These are phyloP conservation scores for Python bivittatus DNA, from an alignment of 2,113 vertebrate species.

Conservation along the genomic window DNA sequence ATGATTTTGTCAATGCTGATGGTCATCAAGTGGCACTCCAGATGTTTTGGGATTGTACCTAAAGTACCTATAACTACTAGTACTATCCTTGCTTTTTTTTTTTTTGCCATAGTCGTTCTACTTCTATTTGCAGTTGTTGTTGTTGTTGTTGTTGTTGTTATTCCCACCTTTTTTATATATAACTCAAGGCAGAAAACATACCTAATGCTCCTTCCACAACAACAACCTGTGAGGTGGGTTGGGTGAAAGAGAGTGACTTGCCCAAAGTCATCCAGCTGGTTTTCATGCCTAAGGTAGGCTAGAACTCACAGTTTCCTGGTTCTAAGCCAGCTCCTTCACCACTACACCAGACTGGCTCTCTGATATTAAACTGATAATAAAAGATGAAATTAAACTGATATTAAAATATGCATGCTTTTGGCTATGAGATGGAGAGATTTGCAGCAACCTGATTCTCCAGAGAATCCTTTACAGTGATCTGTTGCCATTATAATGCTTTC, in stretches of 20 bases:
- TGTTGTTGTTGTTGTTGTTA: too few species aligned
- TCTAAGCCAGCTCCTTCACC: neutral
- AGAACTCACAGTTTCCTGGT: neutral
- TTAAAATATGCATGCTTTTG: neutral
- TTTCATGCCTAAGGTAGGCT: neutral
- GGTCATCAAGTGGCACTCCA: too few species aligned
- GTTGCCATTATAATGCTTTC: neutral
- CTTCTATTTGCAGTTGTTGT: too few species aligned
- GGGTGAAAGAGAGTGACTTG: neutral
- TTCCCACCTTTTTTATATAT: neutral
- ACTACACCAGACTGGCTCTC: neutral
- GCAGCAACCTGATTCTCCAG: neutral
- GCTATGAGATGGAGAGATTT: neutral
- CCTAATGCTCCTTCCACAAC: neutral
- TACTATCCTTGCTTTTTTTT: too few species aligned
- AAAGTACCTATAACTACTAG: too few species aligned
- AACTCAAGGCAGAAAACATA: neutral
- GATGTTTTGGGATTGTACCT: too few species aligned
- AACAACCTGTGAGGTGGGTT: neutral
- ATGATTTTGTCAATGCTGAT: too few species aligned
- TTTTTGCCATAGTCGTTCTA: too few species aligned
- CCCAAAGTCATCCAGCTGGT: neutral
- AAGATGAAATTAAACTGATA: neutral
- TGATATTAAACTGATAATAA: neutral
- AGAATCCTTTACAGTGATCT: neutral